These are phyloP conservation scores for Leptothorax acervorum DNA, from an alignment of 2,888 invertebrate species.

Conservation along the genomic window DNA sequence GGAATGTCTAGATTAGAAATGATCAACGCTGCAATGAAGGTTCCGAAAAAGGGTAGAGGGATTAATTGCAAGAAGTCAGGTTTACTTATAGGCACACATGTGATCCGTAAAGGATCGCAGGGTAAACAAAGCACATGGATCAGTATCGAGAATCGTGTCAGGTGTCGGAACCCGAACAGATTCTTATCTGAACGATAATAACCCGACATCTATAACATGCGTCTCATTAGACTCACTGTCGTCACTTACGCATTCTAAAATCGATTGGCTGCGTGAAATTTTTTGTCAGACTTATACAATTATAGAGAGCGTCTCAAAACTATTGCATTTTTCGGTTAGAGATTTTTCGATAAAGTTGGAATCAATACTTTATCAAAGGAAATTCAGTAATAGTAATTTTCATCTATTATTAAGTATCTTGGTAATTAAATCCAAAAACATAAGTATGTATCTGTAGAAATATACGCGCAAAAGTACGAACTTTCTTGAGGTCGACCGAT, in stretches of 20 bases:
- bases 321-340: neutral
- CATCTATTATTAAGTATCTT: neutral
- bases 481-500: neutral
- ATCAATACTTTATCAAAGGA: neutral
- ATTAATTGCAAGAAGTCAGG: slow-evolving; percentile 29
- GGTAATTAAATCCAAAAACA: neutral
- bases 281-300: neutral
- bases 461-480: neutral
- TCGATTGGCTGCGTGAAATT: slow-evolving; percentile 4
- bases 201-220: slow-evolving; percentile 19
- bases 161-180: slow-evolving; percentile 59
- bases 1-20: neutral
- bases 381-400: neutral
- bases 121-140: slow-evolving; percentile 50
- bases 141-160: slow-evolving; percentile 50
- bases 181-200: slow-evolving; percentile 64
- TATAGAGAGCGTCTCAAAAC: neutral
- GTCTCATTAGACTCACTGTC: slow-evolving; percentile 38
- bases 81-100: slow-evolving; percentile 35
- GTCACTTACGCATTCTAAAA: neutral
- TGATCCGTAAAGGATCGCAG: slow-evolving; percentile 30
- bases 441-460: neutral
- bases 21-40: neutral
- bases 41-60: slow-evolving; percentile 3
- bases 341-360: neutral